phyloP scores from a whole-genome alignment of 2,888 invertebrate species.

The Apodemia zela region DNA sequence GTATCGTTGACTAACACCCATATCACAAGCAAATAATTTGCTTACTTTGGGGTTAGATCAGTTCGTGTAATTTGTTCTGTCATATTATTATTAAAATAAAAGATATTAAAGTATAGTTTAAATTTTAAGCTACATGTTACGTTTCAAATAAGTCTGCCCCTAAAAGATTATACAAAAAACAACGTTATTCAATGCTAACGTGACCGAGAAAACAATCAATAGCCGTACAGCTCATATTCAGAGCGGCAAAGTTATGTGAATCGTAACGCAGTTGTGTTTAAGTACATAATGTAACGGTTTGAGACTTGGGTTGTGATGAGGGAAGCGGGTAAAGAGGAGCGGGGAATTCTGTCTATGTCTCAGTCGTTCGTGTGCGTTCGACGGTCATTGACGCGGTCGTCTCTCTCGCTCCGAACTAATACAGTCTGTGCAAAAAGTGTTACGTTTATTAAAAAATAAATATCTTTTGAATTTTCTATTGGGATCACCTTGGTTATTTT shows the following conservation, averaged over 20 bases:
- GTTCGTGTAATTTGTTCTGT: no score
- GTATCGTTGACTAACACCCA: no score
- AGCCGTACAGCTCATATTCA: background rate
- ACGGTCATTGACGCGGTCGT: background rate
- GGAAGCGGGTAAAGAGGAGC: background rate
- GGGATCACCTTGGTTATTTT: no score
- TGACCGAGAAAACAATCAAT: background rate
- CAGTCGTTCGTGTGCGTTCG: constrained; percentile 1
- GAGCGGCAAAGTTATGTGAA: constrained; percentile 5
- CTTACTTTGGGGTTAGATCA: no score
- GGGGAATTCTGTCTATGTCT: background rate
- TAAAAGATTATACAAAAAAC: background rate
- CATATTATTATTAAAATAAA: no score
- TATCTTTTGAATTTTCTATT: no score
- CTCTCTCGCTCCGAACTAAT: background rate
- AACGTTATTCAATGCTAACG: background rate
- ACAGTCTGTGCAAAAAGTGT: background rate
- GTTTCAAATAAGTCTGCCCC: background rate
- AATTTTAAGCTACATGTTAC: no score
- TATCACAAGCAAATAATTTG: no score
- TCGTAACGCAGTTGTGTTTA: background rate
- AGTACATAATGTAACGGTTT: constrained; percentile 5
- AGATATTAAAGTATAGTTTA: no score
- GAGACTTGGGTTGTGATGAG: background rate
- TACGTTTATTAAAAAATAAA: background rate